These are phyloP conservation scores for Pangasianodon gigas DNA, from an alignment of 2,113 vertebrate species.

Conservation along the genomic window DNA sequence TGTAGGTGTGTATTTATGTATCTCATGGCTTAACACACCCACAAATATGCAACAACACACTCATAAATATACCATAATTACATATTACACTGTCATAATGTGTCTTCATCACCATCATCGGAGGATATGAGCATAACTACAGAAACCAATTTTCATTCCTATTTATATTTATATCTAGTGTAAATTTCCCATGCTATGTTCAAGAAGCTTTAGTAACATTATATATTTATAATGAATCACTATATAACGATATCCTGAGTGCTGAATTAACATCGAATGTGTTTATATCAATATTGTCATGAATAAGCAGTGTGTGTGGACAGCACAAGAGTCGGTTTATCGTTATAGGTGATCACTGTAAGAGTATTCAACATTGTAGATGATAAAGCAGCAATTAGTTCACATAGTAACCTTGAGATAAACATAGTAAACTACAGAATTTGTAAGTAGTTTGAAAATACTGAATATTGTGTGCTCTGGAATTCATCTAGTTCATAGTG, in stretches of 20 bases:
- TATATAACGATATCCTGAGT: neutral
- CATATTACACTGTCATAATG: neutral
- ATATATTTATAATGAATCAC: neutral
- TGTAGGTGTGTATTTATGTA: slow-evolving; percentile 5
- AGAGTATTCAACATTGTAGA: neutral
- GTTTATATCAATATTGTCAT: neutral
- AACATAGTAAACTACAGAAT: neutral
- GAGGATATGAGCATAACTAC: neutral
- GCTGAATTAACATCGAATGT: neutral
- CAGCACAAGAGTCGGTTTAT: neutral
- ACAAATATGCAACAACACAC: neutral
- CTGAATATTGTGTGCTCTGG: neutral
- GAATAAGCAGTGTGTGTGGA: neutral
- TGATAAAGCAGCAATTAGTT: neutral
- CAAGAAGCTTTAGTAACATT: neutral
- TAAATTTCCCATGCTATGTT: neutral
- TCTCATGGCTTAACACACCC: slow-evolving; percentile 6
- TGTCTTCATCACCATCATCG: neutral
- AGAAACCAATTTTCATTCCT: neutral
- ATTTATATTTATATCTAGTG: neutral
- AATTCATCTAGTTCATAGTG: neutral
- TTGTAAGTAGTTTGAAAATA: neutral
- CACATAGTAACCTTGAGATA: neutral
- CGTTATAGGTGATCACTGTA: neutral
- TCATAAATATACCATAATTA: neutral